A percentile compares a stretch with the other conserved stretches of the same genome.
phyloP scores from a whole-genome alignment of 2,888 invertebrate genomes.

The Apodemia zela region DNA sequence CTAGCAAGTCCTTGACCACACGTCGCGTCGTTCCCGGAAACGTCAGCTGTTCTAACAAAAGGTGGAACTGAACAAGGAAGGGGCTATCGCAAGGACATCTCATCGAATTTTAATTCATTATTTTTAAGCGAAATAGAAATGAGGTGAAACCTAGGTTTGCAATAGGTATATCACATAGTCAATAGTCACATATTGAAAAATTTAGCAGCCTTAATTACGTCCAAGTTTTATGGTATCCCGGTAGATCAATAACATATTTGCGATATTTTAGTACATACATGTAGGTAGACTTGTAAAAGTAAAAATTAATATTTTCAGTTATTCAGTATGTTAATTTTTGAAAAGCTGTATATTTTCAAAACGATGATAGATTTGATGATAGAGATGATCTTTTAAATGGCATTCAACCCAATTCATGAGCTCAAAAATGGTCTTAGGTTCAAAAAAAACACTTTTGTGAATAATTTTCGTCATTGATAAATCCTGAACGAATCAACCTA shows the following conservation, averaged over 20 bases:
- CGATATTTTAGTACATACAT: neutral
- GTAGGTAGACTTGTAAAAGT: too few species aligned
- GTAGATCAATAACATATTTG: neutral
- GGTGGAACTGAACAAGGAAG: constrained; percentile 22
- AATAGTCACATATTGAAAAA: neutral
- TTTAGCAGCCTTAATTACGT: neutral
- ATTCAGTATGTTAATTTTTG: too few species aligned
- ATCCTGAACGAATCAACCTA: too few species aligned
- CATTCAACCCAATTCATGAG: too few species aligned
- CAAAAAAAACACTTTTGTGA: too few species aligned
- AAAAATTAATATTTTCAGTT: too few species aligned
- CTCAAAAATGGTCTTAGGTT: too few species aligned
- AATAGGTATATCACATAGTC: neutral
- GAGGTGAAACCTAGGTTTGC: neutral
- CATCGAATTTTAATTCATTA: neutral
- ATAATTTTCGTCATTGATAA: too few species aligned
- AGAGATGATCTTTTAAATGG: too few species aligned
- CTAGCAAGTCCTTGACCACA: neutral
- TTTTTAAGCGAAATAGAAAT: neutral
- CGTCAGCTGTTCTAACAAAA: constrained; percentile 35
- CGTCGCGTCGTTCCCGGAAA: constrained; percentile 32
- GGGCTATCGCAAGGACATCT: constrained; percentile 10
- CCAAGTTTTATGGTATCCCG: neutral
- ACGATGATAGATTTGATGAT: too few species aligned
- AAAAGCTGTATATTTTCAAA: too few species aligned